Base-by-base conservation (phyloP, 2,797 vertebrate genomes). In the Acrocephalus scirpaceus region DNA sequence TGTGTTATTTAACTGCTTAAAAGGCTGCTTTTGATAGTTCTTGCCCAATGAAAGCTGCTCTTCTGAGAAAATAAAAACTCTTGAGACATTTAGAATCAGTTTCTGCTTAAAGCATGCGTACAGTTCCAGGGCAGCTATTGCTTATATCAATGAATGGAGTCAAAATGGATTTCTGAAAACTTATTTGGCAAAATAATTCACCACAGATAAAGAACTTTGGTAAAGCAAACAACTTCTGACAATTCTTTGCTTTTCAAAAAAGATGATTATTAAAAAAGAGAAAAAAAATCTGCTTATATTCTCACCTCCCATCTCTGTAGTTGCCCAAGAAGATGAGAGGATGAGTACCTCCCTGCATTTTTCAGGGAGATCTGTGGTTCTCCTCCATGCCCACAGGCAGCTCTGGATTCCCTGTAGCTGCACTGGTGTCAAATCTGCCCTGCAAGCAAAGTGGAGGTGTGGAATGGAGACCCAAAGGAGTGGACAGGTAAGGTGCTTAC, bases 1-100 rank as follows among this genome's bases (percentile, higher is more conserved):
- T 1, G 1, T 66, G 29, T 82, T 85, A 88, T 87, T 84, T 79
- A 89, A 78, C 51, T 85, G n/a, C 29, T 74, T 86, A 70, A 70
- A 77, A 83, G 40, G 9, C 38, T 53, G 17, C 4, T 95, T 81
- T 81, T 89, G 64, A n/a, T 48, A 70, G 29, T 27, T 34, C 51
- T 84, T 86, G 48, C 48, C 47, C 32, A 48, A 40, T 34, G 50
- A 94, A 92, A 93, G 16, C 20, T 81, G 50, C 64, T 27, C 13
- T 88, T 80, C 64, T 27, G 58, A 79, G 88, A 75, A 93, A 95
- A 54, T 32, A 21, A 90, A 58, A 77, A 48, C 20, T 65, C 10
- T 69, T 51, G 47, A 38, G 22, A 54, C 1, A 5, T 81, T 90
- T 84, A 72, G 51, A 20, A 92, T 83, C 22, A 48, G 13, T 48